A percentile compares a stretch with the other conserved stretches of the same genome.
Evolutionary conservation across 1,140 invertebrate species (phyloP).

Genomic region (Thrips palmi): DNA sequence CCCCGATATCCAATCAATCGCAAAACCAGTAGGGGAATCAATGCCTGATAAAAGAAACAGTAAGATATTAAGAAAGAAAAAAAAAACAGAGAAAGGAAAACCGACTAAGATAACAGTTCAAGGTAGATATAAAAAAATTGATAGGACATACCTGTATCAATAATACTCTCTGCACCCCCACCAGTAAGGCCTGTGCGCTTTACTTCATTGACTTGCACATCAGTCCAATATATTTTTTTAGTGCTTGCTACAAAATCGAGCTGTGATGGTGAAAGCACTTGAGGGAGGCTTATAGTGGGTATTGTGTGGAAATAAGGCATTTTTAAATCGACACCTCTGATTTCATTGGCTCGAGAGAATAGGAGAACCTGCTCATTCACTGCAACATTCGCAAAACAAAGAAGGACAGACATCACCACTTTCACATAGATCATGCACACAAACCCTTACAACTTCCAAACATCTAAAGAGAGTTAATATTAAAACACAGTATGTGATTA

Average conservation of each 20-base stretch:
- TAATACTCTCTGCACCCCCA: constrained; percentile 43
- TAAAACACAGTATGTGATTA: constrained; percentile 7
- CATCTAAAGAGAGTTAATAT: constrained; percentile 1
- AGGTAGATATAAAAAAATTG: neutral
- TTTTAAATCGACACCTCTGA: constrained; percentile 61
- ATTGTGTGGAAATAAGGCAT: constrained; percentile 58
- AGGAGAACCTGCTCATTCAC: constrained; percentile 58
- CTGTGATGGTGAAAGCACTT: constrained; percentile 37
- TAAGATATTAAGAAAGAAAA: neutral
- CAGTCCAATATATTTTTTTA: constrained; percentile 60
- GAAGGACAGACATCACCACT: constrained; percentile 8
- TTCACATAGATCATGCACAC: no score
- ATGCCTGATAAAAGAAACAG: constrained; percentile 24
- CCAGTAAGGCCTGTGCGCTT: constrained; percentile 46
- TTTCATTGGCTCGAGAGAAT: constrained; percentile 53
- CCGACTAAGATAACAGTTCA: neutral
- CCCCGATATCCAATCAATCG: constrained; percentile 56
- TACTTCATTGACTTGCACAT: constrained; percentile 53
- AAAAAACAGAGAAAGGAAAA: neutral
- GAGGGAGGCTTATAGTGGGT: constrained; percentile 48
- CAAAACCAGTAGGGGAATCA: constrained; percentile 36
- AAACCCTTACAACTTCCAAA: no score
- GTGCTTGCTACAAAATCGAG: constrained; percentile 47
- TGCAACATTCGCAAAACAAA: constrained; percentile 21
- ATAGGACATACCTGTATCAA: constrained; percentile 40